These are phyloP conservation scores for Casuarius casuarius DNA, from an alignment of 2,113 vertebrate genomes.

Conservation along the genomic window DNA sequence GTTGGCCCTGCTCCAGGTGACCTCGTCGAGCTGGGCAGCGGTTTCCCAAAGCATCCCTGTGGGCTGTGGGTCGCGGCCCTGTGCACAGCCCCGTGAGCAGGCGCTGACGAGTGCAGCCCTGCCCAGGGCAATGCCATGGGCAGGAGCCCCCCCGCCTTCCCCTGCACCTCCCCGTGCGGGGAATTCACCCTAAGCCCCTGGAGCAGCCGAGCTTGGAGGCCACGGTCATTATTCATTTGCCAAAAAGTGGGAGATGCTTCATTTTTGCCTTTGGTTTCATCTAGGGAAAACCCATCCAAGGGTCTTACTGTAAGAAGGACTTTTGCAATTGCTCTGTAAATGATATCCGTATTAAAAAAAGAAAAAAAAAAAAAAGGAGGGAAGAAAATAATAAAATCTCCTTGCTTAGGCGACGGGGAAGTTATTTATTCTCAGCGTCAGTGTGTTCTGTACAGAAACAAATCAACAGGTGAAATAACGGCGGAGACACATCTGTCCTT, in stretches of 20 bases:
- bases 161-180: background rate
- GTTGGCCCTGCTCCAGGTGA: background rate
- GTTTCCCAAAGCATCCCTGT: background rate
- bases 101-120: too few species aligned
- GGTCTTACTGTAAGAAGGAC: background rate
- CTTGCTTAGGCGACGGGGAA: constrained; percentile 35
- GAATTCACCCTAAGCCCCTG: background rate
- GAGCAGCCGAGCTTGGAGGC: background rate
- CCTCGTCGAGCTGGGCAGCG: too few species aligned
- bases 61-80: background rate
- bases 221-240: background rate
- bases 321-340: constrained; percentile 10
- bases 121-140: too few species aligned
- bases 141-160: background rate
- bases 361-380: too few species aligned
- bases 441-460: constrained; percentile 49
- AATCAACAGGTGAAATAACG: constrained; percentile 50
- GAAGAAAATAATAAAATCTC: constrained; percentile 31
- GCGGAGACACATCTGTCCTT: constrained; percentile 4
- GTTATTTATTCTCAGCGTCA: constrained; percentile 51
- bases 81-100: background rate
- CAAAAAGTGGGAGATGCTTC: background rate
- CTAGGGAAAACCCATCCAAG: background rate
- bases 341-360: background rate
- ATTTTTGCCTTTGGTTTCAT: background rate